Percentiles rank a stretch among this genome's conserved stretches.
phyloP scores from a whole-genome alignment of 1,140 invertebrate species.

The Macrobrachium nipponense region DNA sequence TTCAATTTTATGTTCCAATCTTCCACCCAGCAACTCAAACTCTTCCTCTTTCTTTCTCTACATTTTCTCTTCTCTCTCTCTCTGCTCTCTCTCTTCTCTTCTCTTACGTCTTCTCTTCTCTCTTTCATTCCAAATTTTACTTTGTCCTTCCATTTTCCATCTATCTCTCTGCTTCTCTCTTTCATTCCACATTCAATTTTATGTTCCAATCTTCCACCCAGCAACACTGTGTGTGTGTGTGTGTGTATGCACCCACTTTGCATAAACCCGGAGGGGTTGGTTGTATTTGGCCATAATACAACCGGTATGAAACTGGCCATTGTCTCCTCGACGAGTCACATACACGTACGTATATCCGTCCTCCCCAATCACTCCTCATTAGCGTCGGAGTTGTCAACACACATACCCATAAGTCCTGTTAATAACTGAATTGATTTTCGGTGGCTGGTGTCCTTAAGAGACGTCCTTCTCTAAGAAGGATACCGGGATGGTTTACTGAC shows the following conservation, averaged over 20 bases:
- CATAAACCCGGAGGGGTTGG: too few species aligned
- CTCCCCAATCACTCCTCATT: too few species aligned
- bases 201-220: not conserved
- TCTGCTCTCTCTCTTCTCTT: not conserved
- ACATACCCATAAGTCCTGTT: conserved; percentile 3
- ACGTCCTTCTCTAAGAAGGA: not conserved
- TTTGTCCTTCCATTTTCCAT: too few species aligned
- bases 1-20: too few species aligned
- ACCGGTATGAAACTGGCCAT: too few species aligned
- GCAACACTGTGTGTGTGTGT: not conserved
- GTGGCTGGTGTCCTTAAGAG: not conserved
- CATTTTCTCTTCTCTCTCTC: not conserved
- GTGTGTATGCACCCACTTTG: too few species aligned
- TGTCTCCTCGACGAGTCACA: too few species aligned
- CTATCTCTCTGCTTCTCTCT: not conserved
- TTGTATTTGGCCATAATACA: too few species aligned
- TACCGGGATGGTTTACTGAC: too few species aligned
- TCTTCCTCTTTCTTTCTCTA: not conserved
- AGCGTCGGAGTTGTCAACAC: not conserved
- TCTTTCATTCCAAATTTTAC: too few species aligned
- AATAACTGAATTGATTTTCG: not conserved
- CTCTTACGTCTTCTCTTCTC: not conserved
- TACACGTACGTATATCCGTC: too few species aligned
- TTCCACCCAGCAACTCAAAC: too few species aligned
- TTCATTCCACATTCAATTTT: not conserved